Evolutionary conservation across 2,113 vertebrate species (phyloP).

Genomic region (Anoura caudifer): DNA sequence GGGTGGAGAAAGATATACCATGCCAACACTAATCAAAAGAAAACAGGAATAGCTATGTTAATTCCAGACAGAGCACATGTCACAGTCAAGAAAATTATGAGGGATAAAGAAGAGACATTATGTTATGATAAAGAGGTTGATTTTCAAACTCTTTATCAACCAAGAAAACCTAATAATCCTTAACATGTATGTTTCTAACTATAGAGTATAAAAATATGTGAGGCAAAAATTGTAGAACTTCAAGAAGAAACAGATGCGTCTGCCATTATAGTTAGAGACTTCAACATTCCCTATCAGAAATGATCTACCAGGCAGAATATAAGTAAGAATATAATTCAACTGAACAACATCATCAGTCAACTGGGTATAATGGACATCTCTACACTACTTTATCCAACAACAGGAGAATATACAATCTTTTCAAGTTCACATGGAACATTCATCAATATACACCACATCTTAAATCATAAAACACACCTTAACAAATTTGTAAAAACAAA

Average conservation of each 20-base stretch:
- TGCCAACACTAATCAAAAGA: neutral
- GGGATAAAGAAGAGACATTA: neutral
- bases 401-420: neutral
- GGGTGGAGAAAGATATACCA: neutral
- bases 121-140: neutral
- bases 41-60: neutral
- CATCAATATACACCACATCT: neutral
- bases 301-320: neutral
- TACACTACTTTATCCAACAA: neutral
- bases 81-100: neutral
- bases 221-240: neutral
- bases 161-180: neutral
- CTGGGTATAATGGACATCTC: neutral
- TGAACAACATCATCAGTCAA: neutral
- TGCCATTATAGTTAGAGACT: neutral
- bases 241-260: neutral
- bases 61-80: neutral
- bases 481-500: neutral
- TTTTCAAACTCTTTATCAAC: no score
- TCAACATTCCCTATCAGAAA: neutral
- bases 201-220: neutral
- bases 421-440: neutral
- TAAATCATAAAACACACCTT: neutral
- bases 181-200: neutral
- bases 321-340: neutral